phyloP scores from a whole-genome alignment of 2,888 invertebrate species.

The Isotomurus palustris region DNA sequence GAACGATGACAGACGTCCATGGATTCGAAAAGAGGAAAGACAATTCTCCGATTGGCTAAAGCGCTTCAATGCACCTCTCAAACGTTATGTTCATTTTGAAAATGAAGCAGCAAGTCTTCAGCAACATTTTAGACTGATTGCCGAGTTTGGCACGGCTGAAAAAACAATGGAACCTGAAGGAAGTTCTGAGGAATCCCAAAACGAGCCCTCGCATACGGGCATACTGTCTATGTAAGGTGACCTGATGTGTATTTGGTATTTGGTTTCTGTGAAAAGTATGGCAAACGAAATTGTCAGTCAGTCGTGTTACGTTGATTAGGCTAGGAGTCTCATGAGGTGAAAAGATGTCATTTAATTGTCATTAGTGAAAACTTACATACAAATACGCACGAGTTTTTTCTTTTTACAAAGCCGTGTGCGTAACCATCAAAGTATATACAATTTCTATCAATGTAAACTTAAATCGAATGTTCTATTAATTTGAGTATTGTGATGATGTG shows the following conservation, averaged over 20 bases:
- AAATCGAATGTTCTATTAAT: no score
- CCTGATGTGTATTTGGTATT: background rate
- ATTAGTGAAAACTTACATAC: no score
- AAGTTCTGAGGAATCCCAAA: conserved; percentile 4
- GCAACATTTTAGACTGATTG: conserved; percentile 73
- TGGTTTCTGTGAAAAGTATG: background rate
- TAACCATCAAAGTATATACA: no score
- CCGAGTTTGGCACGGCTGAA: conserved; percentile 53
- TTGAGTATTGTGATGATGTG: no score
- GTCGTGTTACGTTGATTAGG: no score
- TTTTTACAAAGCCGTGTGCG: no score
- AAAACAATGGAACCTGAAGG: conserved; percentile 16
- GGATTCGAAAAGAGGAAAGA: conserved; percentile 79
- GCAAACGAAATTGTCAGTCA: no score
- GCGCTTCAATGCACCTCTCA: conserved; percentile 63
- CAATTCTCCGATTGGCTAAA: conserved; percentile 65
- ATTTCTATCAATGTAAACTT: no score
- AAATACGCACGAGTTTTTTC: no score
- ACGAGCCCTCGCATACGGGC: conserved; percentile 3
- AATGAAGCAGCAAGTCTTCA: conserved; percentile 58
- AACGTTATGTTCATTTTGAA: conserved; percentile 61
- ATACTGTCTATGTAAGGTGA: conserved; percentile 6
- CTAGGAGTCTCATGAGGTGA: no score
- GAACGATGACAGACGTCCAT: conserved; percentile 69
- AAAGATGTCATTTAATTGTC: no score